Conservation (phyloP, 2,888 invertebrate species). For the Pristionchus entomophagus region DNA sequence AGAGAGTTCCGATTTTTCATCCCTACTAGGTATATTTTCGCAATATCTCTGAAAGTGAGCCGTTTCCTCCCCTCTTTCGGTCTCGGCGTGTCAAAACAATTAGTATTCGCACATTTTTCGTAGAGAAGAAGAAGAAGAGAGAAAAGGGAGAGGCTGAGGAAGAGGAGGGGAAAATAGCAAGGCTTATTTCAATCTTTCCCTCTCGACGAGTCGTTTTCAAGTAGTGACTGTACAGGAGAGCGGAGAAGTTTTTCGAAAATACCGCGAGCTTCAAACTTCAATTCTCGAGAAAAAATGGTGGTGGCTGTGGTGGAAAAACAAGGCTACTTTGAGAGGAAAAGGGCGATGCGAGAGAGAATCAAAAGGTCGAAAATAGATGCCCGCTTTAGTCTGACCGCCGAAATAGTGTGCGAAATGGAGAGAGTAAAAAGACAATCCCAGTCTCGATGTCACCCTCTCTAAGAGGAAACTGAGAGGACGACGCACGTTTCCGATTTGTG, state of each 20-base stretch:
- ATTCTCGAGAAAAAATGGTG: too few species aligned
- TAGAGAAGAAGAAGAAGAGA: neutral
- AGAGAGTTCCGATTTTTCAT: neutral
- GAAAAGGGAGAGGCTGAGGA: conserved; percentile 1
- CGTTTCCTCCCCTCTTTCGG: conserved; percentile 39
- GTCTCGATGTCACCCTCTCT: too few species aligned
- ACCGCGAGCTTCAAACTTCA: too few species aligned
- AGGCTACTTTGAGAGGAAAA: neutral
- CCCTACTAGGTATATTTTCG: too few species aligned
- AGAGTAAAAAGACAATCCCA: neutral
- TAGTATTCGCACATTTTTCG: conserved; percentile 34
- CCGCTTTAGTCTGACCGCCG: neutral
- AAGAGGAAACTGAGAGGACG: neutral
- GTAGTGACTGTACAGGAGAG: conserved; percentile 41
- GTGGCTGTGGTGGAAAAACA: neutral
- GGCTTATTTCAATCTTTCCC: conserved; percentile 20
- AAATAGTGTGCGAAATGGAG: neutral
- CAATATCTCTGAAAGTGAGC: conserved; percentile 5
- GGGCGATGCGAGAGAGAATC: neutral
- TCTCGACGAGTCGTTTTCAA: neutral
- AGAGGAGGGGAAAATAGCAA: neutral
- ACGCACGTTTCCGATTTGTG: neutral
- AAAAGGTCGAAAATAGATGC: neutral
- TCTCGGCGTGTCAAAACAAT: conserved; percentile 43
- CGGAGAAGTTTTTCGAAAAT: neutral